These are phyloP conservation scores for Euphydryas editha DNA, from an alignment of 2,888 invertebrate species.

Conservation along the genomic window DNA sequence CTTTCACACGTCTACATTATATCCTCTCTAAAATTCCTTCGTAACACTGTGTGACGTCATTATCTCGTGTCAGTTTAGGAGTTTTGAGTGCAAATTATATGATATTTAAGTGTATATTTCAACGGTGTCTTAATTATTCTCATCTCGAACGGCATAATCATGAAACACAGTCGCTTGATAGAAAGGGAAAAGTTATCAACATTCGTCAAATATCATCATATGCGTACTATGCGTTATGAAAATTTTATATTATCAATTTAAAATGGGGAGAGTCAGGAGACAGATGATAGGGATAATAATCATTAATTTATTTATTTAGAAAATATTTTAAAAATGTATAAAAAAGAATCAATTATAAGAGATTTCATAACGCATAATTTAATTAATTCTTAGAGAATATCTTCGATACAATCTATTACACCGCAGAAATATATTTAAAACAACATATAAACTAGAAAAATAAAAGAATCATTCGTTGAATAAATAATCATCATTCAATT, in stretches of 20 bases:
- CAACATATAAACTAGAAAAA: not conserved
- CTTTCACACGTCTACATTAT: not conserved
- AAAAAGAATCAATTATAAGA: not conserved
- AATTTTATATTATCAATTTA: not conserved
- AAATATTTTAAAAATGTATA: not conserved
- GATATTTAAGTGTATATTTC: too few relatives aligned
- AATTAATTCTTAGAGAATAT: not conserved
- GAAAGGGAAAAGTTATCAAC: constrained; percentile 30
- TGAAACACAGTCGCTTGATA: constrained; percentile 50
- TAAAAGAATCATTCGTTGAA: not conserved
- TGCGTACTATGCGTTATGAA: constrained; percentile 22
- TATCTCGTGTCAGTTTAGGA: too few relatives aligned
- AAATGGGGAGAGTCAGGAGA: not conserved
- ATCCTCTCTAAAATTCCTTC: not conserved
- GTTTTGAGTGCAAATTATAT: too few relatives aligned
- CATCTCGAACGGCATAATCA: constrained; percentile 36
- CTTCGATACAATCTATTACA: constrained; percentile 19
- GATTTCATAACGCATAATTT: constrained; percentile 20
- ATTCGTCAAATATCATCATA: constrained; percentile 10
- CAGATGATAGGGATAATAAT: not conserved
- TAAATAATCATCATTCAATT: too few relatives aligned
- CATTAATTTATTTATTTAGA: not conserved
- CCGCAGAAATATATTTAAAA: not conserved
- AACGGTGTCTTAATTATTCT: not conserved
- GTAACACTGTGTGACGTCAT: not conserved